A percentile compares a stretch with the other conserved stretches of the same genome.
Evolutionary conservation across 2,888 invertebrate genomes (phyloP).

Genomic region (Balanococcus diminutus): DNA sequence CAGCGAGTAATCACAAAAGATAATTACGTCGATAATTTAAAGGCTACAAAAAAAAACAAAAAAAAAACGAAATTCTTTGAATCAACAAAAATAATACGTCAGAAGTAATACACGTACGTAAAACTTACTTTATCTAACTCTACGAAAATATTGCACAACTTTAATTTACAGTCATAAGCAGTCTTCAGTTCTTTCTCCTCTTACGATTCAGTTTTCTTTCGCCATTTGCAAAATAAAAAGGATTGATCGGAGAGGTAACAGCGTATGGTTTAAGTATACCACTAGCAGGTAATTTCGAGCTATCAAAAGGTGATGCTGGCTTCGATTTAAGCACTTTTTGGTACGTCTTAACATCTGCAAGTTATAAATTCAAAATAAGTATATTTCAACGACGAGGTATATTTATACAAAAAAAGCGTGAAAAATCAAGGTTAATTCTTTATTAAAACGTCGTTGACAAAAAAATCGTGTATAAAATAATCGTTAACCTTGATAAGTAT

Average conservation of each 20-base stretch:
- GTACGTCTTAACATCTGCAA: slow-evolving; percentile 66
- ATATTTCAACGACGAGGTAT: not conserved
- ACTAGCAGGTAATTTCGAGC: slow-evolving; percentile 71
- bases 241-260: slow-evolving; percentile 75
- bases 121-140: not conserved
- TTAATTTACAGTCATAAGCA: not conserved
- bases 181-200: not conserved
- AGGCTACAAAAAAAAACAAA: no score
- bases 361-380: not conserved
- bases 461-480: not conserved
- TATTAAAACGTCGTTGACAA: not conserved
- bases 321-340: slow-evolving; percentile 72
- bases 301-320: slow-evolving; percentile 78
- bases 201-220: slow-evolving; percentile 28
- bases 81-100: not conserved
- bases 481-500: slow-evolving; percentile 62
- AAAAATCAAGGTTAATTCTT: not conserved
- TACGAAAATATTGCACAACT: not conserved
- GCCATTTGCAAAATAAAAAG: slow-evolving; percentile 66
- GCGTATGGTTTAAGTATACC: slow-evolving; percentile 75
- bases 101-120: not conserved
- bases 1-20: no score
- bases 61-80: not conserved
- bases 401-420: not conserved
- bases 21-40: no score